phyloP scores from a whole-genome alignment of 2,797 vertebrate species.

The Lycodopsis pacificus region DNA sequence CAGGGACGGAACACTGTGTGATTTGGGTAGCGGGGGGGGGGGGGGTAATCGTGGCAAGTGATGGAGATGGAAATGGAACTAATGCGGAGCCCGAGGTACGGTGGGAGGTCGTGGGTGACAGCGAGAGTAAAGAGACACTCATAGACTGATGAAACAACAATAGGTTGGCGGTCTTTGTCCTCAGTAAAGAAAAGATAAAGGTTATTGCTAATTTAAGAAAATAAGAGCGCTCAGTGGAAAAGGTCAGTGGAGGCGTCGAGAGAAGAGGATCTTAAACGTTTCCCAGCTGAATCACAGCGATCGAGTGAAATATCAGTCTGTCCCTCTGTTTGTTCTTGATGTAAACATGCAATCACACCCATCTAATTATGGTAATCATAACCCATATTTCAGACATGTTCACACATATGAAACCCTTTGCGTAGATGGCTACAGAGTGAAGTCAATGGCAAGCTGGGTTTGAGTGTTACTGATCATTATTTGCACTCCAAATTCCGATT shows the following conservation, averaged over 20 bases:
- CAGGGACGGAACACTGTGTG: constrained; percentile 49
- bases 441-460: not conserved
- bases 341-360: not conserved
- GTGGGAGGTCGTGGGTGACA: not conserved
- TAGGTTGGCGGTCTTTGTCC: constrained; percentile 11
- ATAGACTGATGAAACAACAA: constrained; percentile 28
- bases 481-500: constrained; percentile 28
- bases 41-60: constrained; percentile 45
- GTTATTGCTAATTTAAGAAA: constrained; percentile 35
- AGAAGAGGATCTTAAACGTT: not conserved
- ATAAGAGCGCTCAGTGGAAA: constrained; percentile 9
- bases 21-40: constrained; percentile 44
- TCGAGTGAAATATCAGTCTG: not conserved
- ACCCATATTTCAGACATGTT: not conserved
- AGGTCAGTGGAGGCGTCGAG: constrained; percentile 2
- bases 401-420: not conserved
- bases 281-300: not conserved
- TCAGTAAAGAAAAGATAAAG: constrained; percentile 29
- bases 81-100: constrained; percentile 35
- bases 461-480: constrained; percentile 23
- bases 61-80: constrained; percentile 45
- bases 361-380: not conserved
- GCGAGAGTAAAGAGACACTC: not conserved
- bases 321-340: not conserved
- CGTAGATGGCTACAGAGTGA: not conserved